phyloP scores from a whole-genome alignment of 2,888 invertebrate genomes.

The Byasa hedistus region DNA sequence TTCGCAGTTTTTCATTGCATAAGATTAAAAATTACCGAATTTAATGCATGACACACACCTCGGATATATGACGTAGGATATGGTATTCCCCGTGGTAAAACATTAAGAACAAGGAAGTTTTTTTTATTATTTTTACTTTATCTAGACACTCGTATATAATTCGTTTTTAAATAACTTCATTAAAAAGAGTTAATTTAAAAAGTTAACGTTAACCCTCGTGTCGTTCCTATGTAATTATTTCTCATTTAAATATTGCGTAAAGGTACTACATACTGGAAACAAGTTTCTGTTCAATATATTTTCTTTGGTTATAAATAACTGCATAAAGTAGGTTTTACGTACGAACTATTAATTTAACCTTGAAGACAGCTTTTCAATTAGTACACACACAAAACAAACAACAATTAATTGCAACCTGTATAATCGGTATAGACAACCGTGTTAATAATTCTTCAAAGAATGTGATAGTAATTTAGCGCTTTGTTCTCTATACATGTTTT shows the following conservation, averaged over 20 bases:
- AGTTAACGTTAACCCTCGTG: too few species aligned
- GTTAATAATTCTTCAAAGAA: too few species aligned
- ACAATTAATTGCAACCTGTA: constrained; percentile 12
- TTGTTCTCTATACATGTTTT: too few species aligned
- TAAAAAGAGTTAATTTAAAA: neutral
- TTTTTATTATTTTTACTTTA: neutral
- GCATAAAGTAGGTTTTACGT: neutral
- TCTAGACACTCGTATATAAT: neutral
- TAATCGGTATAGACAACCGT: neutral
- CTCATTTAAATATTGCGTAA: too few species aligned
- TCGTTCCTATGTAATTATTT: too few species aligned
- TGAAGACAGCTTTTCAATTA: constrained; percentile 7
- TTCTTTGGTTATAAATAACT: neutral
- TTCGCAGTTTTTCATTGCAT: neutral
- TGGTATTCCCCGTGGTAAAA: constrained; percentile 5
- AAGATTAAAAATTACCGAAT: neutral
- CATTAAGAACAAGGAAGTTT: neutral
- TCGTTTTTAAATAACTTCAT: neutral
- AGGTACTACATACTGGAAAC: neutral
- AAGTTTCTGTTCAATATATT: neutral
- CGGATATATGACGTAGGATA: neutral
- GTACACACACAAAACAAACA: too few species aligned
- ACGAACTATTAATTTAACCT: constrained; percentile 12
- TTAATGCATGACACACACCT: neutral
- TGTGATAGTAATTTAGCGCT: too few species aligned